These are phyloP conservation scores for Saxidomus purpurata DNA, from an alignment of 1,140 invertebrate genomes.

Conservation along the genomic window DNA sequence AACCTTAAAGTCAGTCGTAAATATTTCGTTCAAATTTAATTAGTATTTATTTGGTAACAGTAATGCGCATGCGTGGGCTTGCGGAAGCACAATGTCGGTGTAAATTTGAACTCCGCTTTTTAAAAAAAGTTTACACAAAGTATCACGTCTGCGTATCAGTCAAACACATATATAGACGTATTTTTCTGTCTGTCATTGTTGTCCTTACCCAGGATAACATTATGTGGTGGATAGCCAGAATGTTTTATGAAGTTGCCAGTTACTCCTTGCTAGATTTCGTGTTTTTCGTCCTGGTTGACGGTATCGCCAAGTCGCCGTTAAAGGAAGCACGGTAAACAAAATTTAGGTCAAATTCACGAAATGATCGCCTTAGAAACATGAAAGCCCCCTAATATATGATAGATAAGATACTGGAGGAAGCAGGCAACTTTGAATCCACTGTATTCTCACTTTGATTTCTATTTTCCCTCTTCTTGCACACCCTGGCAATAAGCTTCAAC, in stretches of 20 bases:
- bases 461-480: too few species aligned
- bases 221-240: slow-evolving; percentile 74
- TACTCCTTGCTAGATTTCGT: slow-evolving; percentile 77
- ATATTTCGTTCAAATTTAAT: neutral
- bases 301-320: slow-evolving; percentile 77
- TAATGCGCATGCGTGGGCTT: neutral
- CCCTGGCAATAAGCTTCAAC: too few species aligned
- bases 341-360: too few species aligned
- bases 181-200: too few species aligned
- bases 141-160: too few species aligned
- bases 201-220: neutral
- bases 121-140: neutral
- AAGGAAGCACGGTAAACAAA: slow-evolving; percentile 75
- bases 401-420: too few species aligned
- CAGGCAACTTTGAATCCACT: too few species aligned
- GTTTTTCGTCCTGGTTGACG: slow-evolving; percentile 82
- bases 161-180: too few species aligned
- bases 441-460: too few species aligned
- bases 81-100: neutral
- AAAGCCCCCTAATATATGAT: too few species aligned
- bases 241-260: slow-evolving; percentile 63
- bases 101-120: neutral
- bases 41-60: neutral
- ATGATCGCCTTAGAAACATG: too few species aligned
- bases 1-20: too few species aligned